Evolutionary conservation across 2,888 invertebrate species (phyloP), one percentile per base, ranked within the genome.

Genomic region (Scaptomyza tumidula): DNA sequence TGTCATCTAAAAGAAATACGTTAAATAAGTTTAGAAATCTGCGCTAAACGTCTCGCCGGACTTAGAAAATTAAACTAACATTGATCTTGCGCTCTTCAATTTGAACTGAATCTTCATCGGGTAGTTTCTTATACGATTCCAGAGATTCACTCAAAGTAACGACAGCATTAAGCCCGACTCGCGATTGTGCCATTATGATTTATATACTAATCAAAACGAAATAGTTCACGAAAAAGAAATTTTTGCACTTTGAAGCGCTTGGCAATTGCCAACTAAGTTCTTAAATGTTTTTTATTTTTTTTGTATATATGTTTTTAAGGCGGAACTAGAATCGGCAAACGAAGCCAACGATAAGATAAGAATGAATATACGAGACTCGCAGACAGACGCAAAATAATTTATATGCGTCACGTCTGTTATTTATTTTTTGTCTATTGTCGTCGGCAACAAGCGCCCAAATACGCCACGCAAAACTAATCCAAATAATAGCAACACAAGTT

Each of bases 1-100:
- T 35, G 96, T 96, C 95, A 97, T 96, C 94, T 94, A 70, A 37
- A 75, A 77, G 39, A 63, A 14, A 69, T 52, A 44, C 61, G 1
- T 16, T 14, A 24, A 37, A 39, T n/a, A 4, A 6, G 13, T 44
- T 43, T 48, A 7, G 4, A 13, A 19, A 35, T 50, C 7, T 44
- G 13, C 7, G 10, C 14, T 7, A 39, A 27, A 27, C 4, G 27
- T 49, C 24, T 4, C 48, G 29, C 33, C 52, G 29, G 14, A 75
- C 45, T 37, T 49, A 50, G 55, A 43, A 27, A 31, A 43, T 19
- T 31, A n/a, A 27, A 81, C 78, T 88, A 76, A 88, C 85, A 41
- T 65, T 66, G 49, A 29, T 44, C 6, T 41, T 44, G 54, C 31
- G 52, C 56, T 64, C 14, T 53, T 72, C 59, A 43, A 35, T 33